Conservation (phyloP, 1,140 invertebrate species). For the Matsumurasca onukii region DNA sequence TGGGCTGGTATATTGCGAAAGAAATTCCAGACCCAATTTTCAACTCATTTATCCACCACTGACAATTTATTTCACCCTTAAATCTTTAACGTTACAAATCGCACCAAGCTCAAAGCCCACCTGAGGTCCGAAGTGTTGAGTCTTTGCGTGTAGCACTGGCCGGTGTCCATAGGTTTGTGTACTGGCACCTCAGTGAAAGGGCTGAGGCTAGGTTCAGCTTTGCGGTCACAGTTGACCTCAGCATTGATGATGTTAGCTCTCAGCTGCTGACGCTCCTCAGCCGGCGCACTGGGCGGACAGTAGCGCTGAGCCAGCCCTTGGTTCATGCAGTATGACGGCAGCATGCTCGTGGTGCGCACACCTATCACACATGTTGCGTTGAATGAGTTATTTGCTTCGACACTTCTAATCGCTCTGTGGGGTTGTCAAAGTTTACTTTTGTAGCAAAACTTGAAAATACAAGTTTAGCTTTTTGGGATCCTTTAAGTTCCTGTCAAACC, state of each 20-base stretch:
- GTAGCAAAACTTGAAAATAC: too few species aligned
- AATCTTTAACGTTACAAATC: too few species aligned
- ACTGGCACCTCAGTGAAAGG: background rate
- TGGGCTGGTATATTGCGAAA: too few species aligned
- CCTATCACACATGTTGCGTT: background rate
- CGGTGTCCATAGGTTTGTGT: slow-evolving; percentile 1
- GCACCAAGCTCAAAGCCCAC: too few species aligned
- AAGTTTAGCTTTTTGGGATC: too few species aligned
- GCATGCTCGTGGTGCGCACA: slow-evolving; percentile 19
- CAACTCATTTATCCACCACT: too few species aligned
- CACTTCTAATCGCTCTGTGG: too few species aligned
- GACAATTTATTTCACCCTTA: too few species aligned
- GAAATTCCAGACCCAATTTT: too few species aligned
- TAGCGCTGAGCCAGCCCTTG: background rate
- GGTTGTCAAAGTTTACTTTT: too few species aligned
- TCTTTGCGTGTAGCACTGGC: slow-evolving; percentile 29
- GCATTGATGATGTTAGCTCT: slow-evolving; percentile 27
- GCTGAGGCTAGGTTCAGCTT: slow-evolving; percentile 16
- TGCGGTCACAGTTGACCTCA: slow-evolving; percentile 13
- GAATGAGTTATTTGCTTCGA: background rate
- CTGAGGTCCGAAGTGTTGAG: slow-evolving; percentile 24
- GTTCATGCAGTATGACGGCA: slow-evolving; percentile 28
- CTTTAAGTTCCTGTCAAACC: too few species aligned
- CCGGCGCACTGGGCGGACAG: background rate
- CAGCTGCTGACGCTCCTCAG: slow-evolving; percentile 1